Evolutionary conservation across 1,140 invertebrate genomes (phyloP), one percentile per base, ranked within the genome.

Genomic region (Phortica variegata): DNA sequence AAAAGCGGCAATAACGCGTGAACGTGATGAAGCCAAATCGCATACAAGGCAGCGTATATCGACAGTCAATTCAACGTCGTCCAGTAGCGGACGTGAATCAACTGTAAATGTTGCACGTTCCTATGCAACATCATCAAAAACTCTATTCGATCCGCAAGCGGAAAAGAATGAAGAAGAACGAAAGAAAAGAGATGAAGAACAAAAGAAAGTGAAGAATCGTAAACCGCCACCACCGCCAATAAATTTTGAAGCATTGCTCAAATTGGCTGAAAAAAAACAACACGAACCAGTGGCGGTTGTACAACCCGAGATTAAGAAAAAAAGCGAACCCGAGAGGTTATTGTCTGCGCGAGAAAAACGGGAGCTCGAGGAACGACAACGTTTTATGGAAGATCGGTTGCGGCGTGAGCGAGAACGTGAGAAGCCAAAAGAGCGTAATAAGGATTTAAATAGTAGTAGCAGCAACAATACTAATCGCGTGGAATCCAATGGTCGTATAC

Each of bases 231-330:
- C 88, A 21, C 88, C 89, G 2, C 84, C 85, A 12, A 81, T 90
- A 69, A 84, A 88, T 74, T 92, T 89, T 61, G 76, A 81, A 54
- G 81, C 87, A 36, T 60, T 93, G 15, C 61, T 93, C 1, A 88
- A 90, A 73, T 73, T 94, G 12, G 91, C 90, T 6, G 86, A 88
- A 54, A 82, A 90, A 66, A 93, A 93, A 68, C 89, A 91, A 56
- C 80, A 83, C 73, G 88, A 91, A 73, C 89, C 90, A 1, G 76
- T 91, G 23, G 69, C 84, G 10, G 70, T 79, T 29, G 44, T 34
- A 0, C 17, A 54, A 36, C 52, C 57, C 0, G 83, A 85, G 60
- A 78, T 81, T 36, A 81, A 84, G 60, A 84, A 85, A 54, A 85
- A 84, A 69, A 80, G 84, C 36, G 87, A 87, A 51, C 76, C 82